Evolutionary conservation across 2,797 vertebrate genomes (phyloP).

Genomic region (Peromyscus nudipes): DNA sequence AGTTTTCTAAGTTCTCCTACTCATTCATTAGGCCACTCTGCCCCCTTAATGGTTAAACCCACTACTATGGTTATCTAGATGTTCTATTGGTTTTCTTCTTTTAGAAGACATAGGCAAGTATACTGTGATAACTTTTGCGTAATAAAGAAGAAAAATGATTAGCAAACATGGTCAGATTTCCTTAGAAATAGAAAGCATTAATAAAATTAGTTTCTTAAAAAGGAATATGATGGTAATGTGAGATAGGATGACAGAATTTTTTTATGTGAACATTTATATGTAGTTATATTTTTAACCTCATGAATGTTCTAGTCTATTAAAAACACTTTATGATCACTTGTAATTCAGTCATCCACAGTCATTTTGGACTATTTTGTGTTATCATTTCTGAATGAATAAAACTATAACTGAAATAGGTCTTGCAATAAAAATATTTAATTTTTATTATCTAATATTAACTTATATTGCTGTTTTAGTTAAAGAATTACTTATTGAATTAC

Average conservation of each 20-base stretch:
- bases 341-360: background rate
- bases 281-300: background rate
- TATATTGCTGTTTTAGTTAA: background rate
- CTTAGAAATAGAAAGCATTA: background rate
- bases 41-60: background rate
- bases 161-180: background rate
- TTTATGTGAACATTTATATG: background rate
- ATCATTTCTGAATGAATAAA: constrained; percentile 23
- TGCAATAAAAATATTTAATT: background rate
- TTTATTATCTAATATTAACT: constrained; percentile 4
- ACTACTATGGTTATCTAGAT: background rate
- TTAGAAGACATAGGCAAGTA: too few relatives aligned
- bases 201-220: background rate
- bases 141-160: background rate
- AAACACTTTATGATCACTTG: constrained; percentile 39
- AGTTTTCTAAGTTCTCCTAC: background rate
- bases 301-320: background rate
- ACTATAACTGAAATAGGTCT: background rate
- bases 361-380: background rate
- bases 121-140: background rate
- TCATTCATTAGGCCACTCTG: too few relatives aligned
- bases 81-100: background rate
- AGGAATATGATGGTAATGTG: background rate
- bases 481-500: background rate
- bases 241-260: background rate